A percentile compares a stretch with the other conserved stretches of the same genome.
Evolutionary conservation across 2,888 invertebrate species (phyloP).

Genomic region (Ormyrus rosae): DNA sequence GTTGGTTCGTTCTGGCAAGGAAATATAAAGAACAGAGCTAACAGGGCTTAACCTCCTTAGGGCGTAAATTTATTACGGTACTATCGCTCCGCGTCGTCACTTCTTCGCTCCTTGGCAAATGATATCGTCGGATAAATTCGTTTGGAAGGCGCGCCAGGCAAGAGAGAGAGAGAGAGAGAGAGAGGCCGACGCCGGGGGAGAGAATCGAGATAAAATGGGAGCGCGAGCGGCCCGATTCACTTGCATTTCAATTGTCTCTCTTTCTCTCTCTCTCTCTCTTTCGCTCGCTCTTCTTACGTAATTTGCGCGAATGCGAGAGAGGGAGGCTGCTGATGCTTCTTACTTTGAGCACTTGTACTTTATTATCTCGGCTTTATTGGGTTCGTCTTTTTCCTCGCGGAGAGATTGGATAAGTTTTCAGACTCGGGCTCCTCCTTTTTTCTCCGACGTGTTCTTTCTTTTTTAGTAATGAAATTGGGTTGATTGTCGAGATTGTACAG

Average conservation of each 20-base stretch:
- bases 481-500: too few species aligned
- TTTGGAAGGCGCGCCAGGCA: slow-evolving; percentile 69
- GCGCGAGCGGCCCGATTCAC: slow-evolving; percentile 63
- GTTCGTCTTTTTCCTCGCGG: slow-evolving; percentile 18
- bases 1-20: slow-evolving; percentile 64
- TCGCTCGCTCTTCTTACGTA: slow-evolving; percentile 5
- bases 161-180: slow-evolving; percentile 57
- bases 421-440: background rate
- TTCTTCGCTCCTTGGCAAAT: slow-evolving; percentile 63
- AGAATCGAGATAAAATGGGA: slow-evolving; percentile 71
- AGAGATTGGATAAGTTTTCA: slow-evolving; percentile 47
- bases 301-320: slow-evolving; percentile 38
- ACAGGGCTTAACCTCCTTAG: slow-evolving; percentile 75
- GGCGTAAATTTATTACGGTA: slow-evolving; percentile 74
- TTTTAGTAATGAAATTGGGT: too few species aligned
- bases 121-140: slow-evolving; percentile 73
- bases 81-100: slow-evolving; percentile 52
- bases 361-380: slow-evolving; percentile 43
- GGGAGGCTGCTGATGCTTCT: slow-evolving; percentile 18
- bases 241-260: slow-evolving; percentile 68
- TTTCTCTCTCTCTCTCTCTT: too few species aligned
- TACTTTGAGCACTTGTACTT: slow-evolving; percentile 46
- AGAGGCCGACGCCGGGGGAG: slow-evolving; percentile 59
- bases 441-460: too few species aligned
- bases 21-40: slow-evolving; percentile 75